These are phyloP conservation scores for Circaetus gallicus DNA, from an alignment of 2,113 vertebrate genomes.

Conservation along the genomic window DNA sequence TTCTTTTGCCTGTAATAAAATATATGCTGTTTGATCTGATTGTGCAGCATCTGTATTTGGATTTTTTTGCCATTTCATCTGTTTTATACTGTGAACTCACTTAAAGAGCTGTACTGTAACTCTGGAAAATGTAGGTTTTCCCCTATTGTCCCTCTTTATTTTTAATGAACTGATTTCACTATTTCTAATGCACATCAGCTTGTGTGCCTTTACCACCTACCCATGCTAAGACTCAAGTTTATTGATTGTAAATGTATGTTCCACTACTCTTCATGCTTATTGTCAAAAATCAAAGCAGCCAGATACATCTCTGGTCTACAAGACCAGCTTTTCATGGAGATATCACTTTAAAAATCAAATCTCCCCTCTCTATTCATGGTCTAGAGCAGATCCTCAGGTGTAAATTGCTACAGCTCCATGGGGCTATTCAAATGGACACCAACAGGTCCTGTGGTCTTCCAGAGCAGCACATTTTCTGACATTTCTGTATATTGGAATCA, in stretches of 20 bases:
- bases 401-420: background rate
- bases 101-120: background rate
- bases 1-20: conserved; percentile 9
- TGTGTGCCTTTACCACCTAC: background rate
- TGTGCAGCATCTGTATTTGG: background rate
- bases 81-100: background rate
- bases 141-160: background rate
- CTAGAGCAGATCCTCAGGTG: background rate
- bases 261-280: background rate
- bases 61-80: background rate
- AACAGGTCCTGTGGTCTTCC: background rate
- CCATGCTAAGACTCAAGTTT: background rate
- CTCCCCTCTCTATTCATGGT: background rate
- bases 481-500: background rate
- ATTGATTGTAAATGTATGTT: background rate
- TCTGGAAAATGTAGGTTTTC: background rate
- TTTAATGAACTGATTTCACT: background rate
- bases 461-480: background rate
- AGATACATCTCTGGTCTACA: background rate
- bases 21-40: background rate
- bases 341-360: background rate
- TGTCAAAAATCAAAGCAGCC: background rate
- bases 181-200: background rate
- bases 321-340: background rate
- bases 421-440: background rate